These are phyloP conservation scores for Mobula hypostoma DNA, from an alignment of 2,113 vertebrate genomes.

Conservation along the genomic window DNA sequence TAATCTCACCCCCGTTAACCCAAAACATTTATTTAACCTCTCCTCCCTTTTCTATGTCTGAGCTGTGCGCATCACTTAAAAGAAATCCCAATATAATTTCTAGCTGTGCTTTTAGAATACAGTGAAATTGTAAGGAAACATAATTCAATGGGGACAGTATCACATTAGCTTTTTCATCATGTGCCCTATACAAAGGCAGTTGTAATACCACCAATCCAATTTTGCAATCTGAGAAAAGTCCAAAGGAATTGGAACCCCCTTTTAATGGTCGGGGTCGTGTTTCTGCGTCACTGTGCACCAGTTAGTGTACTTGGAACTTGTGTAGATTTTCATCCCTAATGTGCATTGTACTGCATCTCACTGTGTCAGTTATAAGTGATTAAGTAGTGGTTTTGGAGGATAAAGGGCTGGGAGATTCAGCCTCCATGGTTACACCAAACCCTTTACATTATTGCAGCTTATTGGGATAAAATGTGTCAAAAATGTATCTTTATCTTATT, in stretches of 20 bases:
- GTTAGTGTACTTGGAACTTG: neutral
- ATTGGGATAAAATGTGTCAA: neutral
- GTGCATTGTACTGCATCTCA: neutral
- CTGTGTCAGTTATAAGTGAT: neutral
- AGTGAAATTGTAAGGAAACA: neutral
- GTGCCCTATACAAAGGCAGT: neutral
- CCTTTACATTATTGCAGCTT: neutral
- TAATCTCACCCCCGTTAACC: conserved; percentile 11
- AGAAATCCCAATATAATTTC: neutral
- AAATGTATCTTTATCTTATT: neutral
- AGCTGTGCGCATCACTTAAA: neutral
- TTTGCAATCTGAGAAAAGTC: neutral
- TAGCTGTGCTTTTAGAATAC: neutral
- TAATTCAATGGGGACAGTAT: neutral
- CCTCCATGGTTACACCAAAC: neutral
- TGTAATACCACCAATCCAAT: neutral
- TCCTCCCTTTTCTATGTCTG: neutral
- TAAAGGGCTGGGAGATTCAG: neutral
- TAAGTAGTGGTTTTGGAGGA: neutral
- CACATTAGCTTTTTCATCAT: neutral
- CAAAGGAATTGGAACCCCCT: neutral
- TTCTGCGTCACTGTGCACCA: neutral
- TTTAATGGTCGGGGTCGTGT: neutral
- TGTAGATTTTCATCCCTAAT: neutral
- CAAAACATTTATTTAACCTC: conserved; percentile 27